Base-by-base conservation (phyloP, 2,888 invertebrate genomes). In the Corythucha ciliata region DNA sequence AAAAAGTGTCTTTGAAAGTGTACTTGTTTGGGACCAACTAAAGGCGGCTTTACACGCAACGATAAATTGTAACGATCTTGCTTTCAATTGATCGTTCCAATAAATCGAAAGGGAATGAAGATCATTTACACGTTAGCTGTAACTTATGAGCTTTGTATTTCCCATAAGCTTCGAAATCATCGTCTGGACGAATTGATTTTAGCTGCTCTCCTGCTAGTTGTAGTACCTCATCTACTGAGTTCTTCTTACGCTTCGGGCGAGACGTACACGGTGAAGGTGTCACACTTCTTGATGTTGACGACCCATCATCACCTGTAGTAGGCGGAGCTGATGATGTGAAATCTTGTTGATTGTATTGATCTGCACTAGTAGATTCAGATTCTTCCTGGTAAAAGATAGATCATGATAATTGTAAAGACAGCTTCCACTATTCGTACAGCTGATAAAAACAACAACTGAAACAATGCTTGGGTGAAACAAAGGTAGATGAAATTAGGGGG, bases 151-250 rank as follows among this genome's bases (percentile, higher is more conserved):
- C 51, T 32, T 42, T 24, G 21, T 53, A 53, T 44, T 53, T 49
- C 42, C 48, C 48, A 37, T 50, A 53, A n/a, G 48, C 48, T 12
- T 53, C 53, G 29, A 53, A 53, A 27, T 53, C 49, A 34, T 53
- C 53, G 25, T 53, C 53, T 26, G 37, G 37, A 34, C 34, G 40
- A 33, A 44, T 34, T 21, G 10, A 26, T 27, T 36, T 41, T 14
- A 53, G 34, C 4, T 27, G 53, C 44, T 49, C 41, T 36, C 42
- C 53, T 36, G 26, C 44, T 14, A 48, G 48, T 33, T 53, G 48
- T 16, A 48, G 21, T 32, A 48, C 48, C 27, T 49, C 44, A 36
- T 42, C 53, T 53, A 32, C 41, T 4, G 48, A 27, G 20, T 41
- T 34, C 40, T 52, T 52, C 48, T 39, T 37, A 18, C 47, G 4